phyloP scores from a whole-genome alignment of 2,113 vertebrate species.

The Bos indicus region DNA sequence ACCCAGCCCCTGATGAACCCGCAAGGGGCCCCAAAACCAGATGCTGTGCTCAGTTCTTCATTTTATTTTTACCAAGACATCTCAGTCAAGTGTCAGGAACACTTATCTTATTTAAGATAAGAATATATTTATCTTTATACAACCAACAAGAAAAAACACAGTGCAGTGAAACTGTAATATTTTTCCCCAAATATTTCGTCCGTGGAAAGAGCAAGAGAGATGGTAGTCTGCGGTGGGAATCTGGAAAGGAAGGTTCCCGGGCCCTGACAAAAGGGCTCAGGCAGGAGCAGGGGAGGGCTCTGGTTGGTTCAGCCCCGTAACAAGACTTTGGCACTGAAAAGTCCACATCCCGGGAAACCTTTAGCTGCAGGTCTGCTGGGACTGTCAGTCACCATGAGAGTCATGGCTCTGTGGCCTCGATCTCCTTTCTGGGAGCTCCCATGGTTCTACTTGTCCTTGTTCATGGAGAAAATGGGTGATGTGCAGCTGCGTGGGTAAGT shows the following conservation, averaged over 20 bases:
- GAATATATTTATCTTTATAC: not conserved
- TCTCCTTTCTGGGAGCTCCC: not conserved
- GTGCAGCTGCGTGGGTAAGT: fast-evolving
- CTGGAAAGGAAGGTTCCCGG: not conserved
- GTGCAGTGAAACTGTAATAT: not conserved
- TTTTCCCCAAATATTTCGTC: not conserved
- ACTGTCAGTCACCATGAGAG: not conserved
- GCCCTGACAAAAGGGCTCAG: not conserved
- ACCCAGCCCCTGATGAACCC: not conserved
- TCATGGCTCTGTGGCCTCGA: not conserved
- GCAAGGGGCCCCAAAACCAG: not conserved
- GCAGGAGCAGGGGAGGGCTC: not conserved
- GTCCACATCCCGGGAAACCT: not conserved
- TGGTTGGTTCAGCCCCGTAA: not conserved
- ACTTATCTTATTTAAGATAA: not conserved
- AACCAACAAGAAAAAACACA: not conserved
- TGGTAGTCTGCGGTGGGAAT: not conserved
- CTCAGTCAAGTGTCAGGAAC: not conserved
- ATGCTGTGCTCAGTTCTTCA: not conserved
- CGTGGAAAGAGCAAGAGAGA: not conserved
- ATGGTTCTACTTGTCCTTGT: not conserved
- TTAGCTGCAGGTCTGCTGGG: not conserved
- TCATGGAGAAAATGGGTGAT: not conserved
- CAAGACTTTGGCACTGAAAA: not conserved
- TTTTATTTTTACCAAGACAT: not conserved